Conservation (phyloP, 92 coral and sea anemone genomes). For the Palythoa heliodiscus region DNA sequence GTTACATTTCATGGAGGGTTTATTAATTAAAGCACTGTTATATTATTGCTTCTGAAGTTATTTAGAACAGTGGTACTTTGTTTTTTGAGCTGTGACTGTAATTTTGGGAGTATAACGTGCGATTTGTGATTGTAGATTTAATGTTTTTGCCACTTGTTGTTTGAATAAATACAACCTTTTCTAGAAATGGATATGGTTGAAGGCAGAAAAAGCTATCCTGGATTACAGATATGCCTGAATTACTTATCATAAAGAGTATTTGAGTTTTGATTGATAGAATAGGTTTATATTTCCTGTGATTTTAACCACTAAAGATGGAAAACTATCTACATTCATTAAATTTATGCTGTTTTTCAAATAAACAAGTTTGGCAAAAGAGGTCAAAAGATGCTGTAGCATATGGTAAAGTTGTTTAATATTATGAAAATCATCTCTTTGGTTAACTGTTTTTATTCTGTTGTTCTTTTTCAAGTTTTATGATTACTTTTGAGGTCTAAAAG, state of each 20-base stretch:
- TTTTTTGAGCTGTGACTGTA: constrained; percentile 16
- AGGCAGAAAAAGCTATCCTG: not conserved
- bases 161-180: not conserved
- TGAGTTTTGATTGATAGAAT: not conserved
- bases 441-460: not conserved
- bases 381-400: constrained; percentile 1
- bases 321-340: not conserved
- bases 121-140: not conserved
- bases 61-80: no score
- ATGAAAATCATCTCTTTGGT: not conserved
- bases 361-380: not conserved
- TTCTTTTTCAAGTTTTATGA: not conserved
- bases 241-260: not conserved
- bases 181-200: not conserved
- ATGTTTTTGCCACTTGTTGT: constrained; percentile 31
- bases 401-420: not conserved
- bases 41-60: not conserved
- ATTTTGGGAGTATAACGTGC: not conserved
- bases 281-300: not conserved
- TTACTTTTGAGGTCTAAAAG: not conserved
- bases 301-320: not conserved
- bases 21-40: not conserved
- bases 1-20: not conserved
- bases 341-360: not conserved
- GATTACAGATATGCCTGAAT: not conserved